A percentile compares a stretch with the other conserved stretches of the same genome.
phyloP scores from a whole-genome alignment of 2,113 vertebrate species.

The Saimiri boliviensis region DNA sequence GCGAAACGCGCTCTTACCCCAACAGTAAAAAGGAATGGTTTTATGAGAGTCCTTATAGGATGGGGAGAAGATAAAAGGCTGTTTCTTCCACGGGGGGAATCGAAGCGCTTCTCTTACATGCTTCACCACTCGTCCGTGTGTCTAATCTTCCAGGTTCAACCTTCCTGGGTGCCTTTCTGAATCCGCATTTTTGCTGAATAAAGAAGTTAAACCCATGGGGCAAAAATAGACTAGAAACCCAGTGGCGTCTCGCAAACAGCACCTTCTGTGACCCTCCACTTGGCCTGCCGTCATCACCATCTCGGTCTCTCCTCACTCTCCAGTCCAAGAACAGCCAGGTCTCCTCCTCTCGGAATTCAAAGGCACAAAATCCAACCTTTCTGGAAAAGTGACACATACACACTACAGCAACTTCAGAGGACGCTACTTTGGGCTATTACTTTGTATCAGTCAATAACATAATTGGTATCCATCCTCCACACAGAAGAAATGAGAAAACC shows the following conservation, averaged over 20 bases:
- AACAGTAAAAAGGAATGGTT: slow-evolving; percentile 91
- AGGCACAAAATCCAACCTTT: background rate
- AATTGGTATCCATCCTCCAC: background rate
- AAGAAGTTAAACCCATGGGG: slow-evolving; percentile 81
- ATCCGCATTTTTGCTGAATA: slow-evolving; percentile 86
- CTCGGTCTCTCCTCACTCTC: background rate
- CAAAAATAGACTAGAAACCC: slow-evolving; percentile 35
- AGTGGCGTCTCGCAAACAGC: background rate
- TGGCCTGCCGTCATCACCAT: background rate
- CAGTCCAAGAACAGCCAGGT: background rate
- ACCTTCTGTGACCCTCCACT: background rate
- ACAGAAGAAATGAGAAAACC: background rate
- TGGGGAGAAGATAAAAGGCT: slow-evolving; percentile 70
- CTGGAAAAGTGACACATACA: background rate
- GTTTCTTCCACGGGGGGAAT: slow-evolving; percentile 75
- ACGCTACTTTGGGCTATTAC: background rate
- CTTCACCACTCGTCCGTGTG: slow-evolving; percentile 67
- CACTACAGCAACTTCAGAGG: background rate
- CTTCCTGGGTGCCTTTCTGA: slow-evolving; percentile 86
- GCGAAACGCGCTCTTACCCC: slow-evolving; percentile 86
- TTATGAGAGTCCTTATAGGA: slow-evolving; percentile 85
- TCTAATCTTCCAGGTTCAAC: slow-evolving; percentile 82
- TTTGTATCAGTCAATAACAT: background rate
- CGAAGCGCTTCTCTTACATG: slow-evolving; percentile 70
- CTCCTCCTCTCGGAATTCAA: background rate